Percentiles rank a stretch among this genome's conserved stretches.
Conservation (phyloP, 2,888 invertebrate species). For the Pristionchus entomophagus region DNA sequence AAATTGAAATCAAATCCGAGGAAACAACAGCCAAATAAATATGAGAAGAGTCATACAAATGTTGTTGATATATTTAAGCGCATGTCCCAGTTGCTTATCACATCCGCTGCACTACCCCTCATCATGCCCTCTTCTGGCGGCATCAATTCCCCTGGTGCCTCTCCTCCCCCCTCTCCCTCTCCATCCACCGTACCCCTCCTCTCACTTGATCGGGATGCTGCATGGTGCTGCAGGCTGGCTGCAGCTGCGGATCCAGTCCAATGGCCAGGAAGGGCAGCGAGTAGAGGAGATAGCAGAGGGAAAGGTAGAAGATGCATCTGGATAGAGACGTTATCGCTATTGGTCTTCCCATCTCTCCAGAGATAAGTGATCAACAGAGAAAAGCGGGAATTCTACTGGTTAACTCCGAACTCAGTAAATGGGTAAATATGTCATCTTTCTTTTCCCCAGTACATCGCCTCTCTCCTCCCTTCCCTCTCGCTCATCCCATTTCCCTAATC, state of each 20-base stretch:
- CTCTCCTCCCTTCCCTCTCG: background rate
- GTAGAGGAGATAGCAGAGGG: slow-evolving; percentile 95
- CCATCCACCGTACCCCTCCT: too few relatives aligned
- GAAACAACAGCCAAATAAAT: too few relatives aligned
- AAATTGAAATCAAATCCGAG: too few relatives aligned
- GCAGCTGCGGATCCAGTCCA: slow-evolving; percentile 14
- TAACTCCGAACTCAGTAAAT: background rate
- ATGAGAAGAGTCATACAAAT: too few relatives aligned
- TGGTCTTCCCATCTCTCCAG: background rate
- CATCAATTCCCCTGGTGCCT: too few relatives aligned
- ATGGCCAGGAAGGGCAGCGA: slow-evolving; percentile 86
- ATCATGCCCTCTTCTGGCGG: too few relatives aligned
- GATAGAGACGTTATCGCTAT: slow-evolving; percentile 40
- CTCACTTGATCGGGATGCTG: background rate
- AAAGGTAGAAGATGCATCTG: slow-evolving; percentile 92
- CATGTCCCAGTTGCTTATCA: too few relatives aligned
- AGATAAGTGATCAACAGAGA: too few relatives aligned
- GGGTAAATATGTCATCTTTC: background rate
- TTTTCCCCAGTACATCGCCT: background rate
- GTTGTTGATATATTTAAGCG: too few relatives aligned
- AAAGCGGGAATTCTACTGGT: too few relatives aligned
- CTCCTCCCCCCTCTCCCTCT: too few relatives aligned
- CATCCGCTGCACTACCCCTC: too few relatives aligned
- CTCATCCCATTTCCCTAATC: slow-evolving; percentile 19
- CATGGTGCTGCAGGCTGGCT: slow-evolving; percentile 7